Conservation (phyloP, 1,140 invertebrate genomes). For the Sarcophaga bullata region DNA sequence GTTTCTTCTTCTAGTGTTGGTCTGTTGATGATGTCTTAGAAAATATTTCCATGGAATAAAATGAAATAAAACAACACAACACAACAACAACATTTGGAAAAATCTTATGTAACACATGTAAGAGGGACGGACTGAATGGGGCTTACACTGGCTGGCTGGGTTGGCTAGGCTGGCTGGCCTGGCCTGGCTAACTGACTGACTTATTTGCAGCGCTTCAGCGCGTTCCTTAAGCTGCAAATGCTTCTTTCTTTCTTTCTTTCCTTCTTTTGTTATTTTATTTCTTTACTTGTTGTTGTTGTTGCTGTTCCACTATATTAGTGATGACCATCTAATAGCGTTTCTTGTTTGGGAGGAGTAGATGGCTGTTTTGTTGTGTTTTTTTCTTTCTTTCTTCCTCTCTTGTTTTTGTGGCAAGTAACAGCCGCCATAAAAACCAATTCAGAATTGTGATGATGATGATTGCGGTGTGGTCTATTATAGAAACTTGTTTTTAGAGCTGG, state of each 20-base stretch:
- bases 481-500: constrained; percentile 32
- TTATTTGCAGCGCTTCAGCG: constrained; percentile 39
- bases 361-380: not conserved
- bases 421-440: constrained; percentile 25
- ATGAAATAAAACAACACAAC: not conserved
- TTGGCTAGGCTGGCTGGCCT: too few relatives aligned
- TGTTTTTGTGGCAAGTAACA: constrained; percentile 3
- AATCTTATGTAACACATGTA: constrained; percentile 32
- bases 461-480: constrained; percentile 35
- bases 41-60: constrained; percentile 13
- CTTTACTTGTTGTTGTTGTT: constrained; percentile 5
- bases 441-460: not conserved
- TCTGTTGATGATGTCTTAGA: constrained; percentile 28
- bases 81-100: constrained; percentile 16
- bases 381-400: too few relatives aligned
- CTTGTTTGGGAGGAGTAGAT: constrained; percentile 38
- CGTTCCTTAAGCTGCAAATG: constrained; percentile 24
- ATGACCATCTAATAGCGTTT: constrained; percentile 36
- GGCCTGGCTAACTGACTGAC: not conserved
- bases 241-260: not conserved
- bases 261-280: not conserved
- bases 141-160: too few relatives aligned
- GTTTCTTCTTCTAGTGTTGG: not conserved
- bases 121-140: too few relatives aligned
- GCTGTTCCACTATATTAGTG: constrained; percentile 21